Base-by-base conservation (phyloP, 2,797 vertebrate species). In the Sebastes oblongus region DNA sequence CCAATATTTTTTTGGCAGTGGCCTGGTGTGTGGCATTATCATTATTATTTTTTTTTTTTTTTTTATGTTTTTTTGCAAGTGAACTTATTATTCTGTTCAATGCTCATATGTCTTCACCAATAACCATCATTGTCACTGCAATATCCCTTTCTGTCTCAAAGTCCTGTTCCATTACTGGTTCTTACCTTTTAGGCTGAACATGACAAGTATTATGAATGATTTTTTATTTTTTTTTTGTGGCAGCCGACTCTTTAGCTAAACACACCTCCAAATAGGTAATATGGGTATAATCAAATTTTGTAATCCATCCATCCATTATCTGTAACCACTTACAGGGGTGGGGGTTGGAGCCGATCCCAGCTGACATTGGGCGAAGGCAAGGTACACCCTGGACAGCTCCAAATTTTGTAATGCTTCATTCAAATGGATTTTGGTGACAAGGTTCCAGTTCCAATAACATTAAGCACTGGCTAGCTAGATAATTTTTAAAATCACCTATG, bases 1-100 rank as follows among this genome's bases (percentile, higher is more conserved):
- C 9, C 55, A 68, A n/a, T 59, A 55, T 61, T 69, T 61, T 61
- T 72, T 60, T 52, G 52, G 62, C 72, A 65, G 67, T 60, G 58
- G 30, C 24, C 14, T 62, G 22, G 22, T 60, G 39, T 10, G 20
- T 65, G 42, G 54, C 32, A 71, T 65, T 30, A 46, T 66, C 25
- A 20, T 52, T 36, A 73, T 65, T 54, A 66, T 54, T 9, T 25
- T 9, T 25, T n/a, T n/a, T n/a, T n/a, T n/a, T 34, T 42, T 42
- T 13, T 20, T 60, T 29, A 0, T 52, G 46, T 12, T 65, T 58
- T 54, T 66, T 34, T 18, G n/a, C 8, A 22, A n/a, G 22, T 69
- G 14, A 54, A 52, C 9, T 77, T 66, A 24, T 18, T 30, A 39
- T 52, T 71, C 60, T 30, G 29, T 46, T 32, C 60, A 73, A 4